Conservation (phyloP, 2,888 invertebrate genomes). For the Drosophila pegasa region DNA sequence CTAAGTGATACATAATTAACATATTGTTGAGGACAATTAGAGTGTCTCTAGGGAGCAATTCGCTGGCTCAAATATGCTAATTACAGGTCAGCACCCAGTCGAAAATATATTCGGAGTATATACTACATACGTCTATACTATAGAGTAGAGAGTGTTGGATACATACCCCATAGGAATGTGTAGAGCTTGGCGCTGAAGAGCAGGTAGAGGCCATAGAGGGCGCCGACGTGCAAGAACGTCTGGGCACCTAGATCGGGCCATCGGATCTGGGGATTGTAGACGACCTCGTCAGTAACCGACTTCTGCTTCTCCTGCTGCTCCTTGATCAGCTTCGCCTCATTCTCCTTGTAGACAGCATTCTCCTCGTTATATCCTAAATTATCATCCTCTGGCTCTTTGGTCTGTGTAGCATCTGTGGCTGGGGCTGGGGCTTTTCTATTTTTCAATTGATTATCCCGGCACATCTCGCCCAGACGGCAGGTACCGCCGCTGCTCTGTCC, state of each 20-base stretch:
- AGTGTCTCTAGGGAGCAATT: slow-evolving; percentile 7
- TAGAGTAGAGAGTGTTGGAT: neutral
- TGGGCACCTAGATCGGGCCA: slow-evolving; percentile 91
- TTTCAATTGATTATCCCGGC: slow-evolving; percentile 47
- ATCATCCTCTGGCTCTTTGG: slow-evolving; percentile 61
- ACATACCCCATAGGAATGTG: slow-evolving; percentile 91
- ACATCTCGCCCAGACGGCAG: slow-evolving; percentile 43
- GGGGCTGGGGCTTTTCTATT: slow-evolving; percentile 50
- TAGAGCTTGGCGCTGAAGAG: slow-evolving; percentile 87
- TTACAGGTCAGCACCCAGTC: slow-evolving; percentile 15
- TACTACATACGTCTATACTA: neutral
- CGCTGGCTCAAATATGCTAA: slow-evolving; percentile 37
- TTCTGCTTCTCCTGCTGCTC: slow-evolving; percentile 14
- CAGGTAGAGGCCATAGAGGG: slow-evolving; percentile 89
- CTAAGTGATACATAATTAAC: slow-evolving; percentile 17
- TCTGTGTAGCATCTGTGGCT: slow-evolving; percentile 54
- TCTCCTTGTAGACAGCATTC: slow-evolving; percentile 81
- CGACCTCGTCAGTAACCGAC: slow-evolving; percentile 49
- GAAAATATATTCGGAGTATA: neutral
- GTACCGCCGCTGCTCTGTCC: slow-evolving; percentile 33
- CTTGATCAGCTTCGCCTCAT: slow-evolving; percentile 10
- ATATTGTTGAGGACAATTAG: slow-evolving; percentile 53
- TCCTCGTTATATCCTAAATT: slow-evolving; percentile 78
- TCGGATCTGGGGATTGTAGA: slow-evolving; percentile 87
- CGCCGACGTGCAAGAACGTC: slow-evolving; percentile 89